Evolutionary conservation across 2,113 vertebrate species (phyloP).

Genomic region (Electrona antarctica): DNA sequence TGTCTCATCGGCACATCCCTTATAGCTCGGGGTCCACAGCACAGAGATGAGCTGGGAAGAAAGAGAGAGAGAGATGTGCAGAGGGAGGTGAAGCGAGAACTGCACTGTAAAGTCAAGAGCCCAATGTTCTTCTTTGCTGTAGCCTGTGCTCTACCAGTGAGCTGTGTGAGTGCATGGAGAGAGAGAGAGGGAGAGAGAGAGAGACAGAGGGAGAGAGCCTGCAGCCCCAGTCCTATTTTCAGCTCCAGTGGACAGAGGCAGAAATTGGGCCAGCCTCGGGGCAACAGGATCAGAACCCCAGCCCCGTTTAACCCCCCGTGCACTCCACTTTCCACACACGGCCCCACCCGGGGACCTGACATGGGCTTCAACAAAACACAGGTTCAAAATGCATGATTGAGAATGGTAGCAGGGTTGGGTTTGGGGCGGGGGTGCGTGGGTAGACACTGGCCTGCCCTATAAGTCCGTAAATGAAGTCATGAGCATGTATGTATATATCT

Average conservation of each 20-base stretch:
- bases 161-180: conserved; percentile 24
- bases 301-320: conserved; percentile 52
- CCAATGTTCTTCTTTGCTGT: conserved; percentile 23
- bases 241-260: conserved; percentile 71
- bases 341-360: neutral
- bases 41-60: neutral
- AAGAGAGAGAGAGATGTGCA: neutral
- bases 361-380: neutral
- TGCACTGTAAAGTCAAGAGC: conserved; percentile 35
- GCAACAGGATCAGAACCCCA: conserved; percentile 59
- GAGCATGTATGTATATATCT: no score
- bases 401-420: no score
- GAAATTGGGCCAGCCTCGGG: conserved; percentile 43
- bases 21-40: neutral
- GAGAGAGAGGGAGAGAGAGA: conserved; percentile 4
- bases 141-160: conserved; percentile 35
- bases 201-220: conserved; percentile 26
- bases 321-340: neutral
- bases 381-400: neutral
- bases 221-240: conserved; percentile 69
- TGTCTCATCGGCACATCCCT: no score
- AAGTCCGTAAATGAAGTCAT: no score
- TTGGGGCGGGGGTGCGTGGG: no score
- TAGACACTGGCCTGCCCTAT: no score
- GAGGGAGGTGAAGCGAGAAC: conserved; percentile 5